Conservation (phyloP, 1,140 invertebrate genomes). For the Monochamus saltuarius region DNA sequence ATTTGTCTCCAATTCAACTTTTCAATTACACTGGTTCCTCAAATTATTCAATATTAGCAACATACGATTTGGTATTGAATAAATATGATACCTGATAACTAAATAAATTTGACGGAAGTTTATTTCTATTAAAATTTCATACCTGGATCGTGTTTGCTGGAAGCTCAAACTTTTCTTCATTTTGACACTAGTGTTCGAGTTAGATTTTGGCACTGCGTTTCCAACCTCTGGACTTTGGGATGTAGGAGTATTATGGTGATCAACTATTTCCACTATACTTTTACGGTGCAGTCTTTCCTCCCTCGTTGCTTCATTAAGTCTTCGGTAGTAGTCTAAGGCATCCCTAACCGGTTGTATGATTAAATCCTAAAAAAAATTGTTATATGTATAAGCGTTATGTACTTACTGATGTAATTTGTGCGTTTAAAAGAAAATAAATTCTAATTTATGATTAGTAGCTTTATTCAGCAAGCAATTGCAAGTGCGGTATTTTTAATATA, state of each 20-base stretch:
- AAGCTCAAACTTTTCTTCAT: constrained; percentile 52
- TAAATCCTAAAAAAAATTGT: constrained; percentile 47
- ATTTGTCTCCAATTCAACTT: too few species aligned
- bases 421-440: too few species aligned
- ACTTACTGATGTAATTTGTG: not conserved
- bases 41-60: too few species aligned
- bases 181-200: constrained; percentile 57
- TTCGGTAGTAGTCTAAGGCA: constrained; percentile 62
- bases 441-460: too few species aligned
- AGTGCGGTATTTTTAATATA: too few species aligned
- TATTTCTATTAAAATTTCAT: not conserved
- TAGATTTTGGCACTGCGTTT: constrained; percentile 54
- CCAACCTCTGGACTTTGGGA: constrained; percentile 46
- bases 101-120: too few species aligned
- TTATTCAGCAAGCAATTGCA: too few species aligned
- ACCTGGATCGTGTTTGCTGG: constrained; percentile 49
- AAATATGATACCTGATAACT: too few species aligned
- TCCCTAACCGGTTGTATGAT: constrained; percentile 59
- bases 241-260: constrained; percentile 44
- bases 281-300: constrained; percentile 63
- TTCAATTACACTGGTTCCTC: too few species aligned
- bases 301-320: constrained; percentile 65
- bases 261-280: constrained; percentile 55
- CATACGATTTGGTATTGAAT: too few species aligned
- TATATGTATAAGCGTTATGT: not conserved